Base-by-base conservation (phyloP, 2,888 invertebrate genomes). In the Invenusta paracnida region DNA sequence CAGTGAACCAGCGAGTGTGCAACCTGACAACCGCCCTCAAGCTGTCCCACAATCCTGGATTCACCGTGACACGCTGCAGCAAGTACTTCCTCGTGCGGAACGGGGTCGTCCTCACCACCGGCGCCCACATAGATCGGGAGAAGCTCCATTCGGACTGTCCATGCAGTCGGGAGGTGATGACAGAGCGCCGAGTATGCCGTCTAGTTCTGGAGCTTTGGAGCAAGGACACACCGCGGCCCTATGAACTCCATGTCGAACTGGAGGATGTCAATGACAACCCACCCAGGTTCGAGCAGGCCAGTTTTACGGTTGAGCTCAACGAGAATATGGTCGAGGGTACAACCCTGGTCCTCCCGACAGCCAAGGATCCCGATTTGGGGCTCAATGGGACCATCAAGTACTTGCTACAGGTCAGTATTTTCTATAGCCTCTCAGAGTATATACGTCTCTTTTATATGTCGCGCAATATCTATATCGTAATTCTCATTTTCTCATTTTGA, bases 331-430 rank as follows among this genome's bases (percentile, higher is more conserved):
- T 48, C 5, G 48, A 48, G 48, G 48, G 48, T 5, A 48, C 48
- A 5, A 48, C 48, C 5, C 48, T 83, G 2, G 83, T 31, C 2
- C 28, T 83, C 2, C 83, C 83, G 27, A 27, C 48, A 27, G 83
- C 83, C 0, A 67, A 28, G 83, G 83, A 83, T 31, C 83, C 83
- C 48, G 83, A 83, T n/a, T 1, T 27, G 2, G 83, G 83, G 2
- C 13, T 31, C 27, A 83, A 83, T 83, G 83, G 83, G 1, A 83
- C 83, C 5, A 48, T 83, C 25, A 25, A 17, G 17, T 83, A 83
- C 25, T 30, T 27, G 30, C 23, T 83, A 83, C 23, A 83, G 31
- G 83, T 83, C 5, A 17, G 48, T 48, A 5, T 48, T 48, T 11
- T 5, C 5, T 48, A 11, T 48, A 48, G 48, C 5, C n/a, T n/a